A percentile compares a stretch with the other conserved stretches of the same genome.
phyloP scores from a whole-genome alignment of 2,888 invertebrate species.

The Yponomeuta plumbellus region DNA sequence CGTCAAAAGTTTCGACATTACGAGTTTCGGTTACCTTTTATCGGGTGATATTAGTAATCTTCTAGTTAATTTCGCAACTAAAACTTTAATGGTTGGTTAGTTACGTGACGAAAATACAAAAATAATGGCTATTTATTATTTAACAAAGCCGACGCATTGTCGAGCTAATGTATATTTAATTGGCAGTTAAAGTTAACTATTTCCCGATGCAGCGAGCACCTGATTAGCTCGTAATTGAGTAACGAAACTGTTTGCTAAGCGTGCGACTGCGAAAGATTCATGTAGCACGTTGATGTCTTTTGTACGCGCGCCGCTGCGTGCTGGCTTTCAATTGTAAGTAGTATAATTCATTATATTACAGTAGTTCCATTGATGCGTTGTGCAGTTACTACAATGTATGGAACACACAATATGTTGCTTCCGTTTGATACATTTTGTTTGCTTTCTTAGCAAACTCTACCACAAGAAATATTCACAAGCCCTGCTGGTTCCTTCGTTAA shows the following conservation, averaged over 20 bases:
- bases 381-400: neutral
- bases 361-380: neutral
- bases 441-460: neutral
- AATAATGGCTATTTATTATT: neutral
- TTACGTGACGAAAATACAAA: neutral
- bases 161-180: conserved; percentile 19
- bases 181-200: conserved; percentile 11
- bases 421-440: too few species aligned
- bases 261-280: conserved; percentile 1
- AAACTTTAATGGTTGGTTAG: neutral
- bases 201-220: conserved; percentile 1
- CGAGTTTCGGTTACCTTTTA: neutral
- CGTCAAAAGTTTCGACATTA: neutral
- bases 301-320: conserved; percentile 3
- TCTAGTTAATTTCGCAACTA: neutral
- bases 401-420: neutral
- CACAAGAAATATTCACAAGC: too few species aligned
- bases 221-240: conserved; percentile 11
- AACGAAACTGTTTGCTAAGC: conserved; percentile 7
- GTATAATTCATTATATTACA: neutral
- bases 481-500: too few species aligned
- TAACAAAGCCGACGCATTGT: neutral
- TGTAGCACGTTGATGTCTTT: conserved; percentile 23
- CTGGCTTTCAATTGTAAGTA: neutral
- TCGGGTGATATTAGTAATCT: neutral